Conservation (phyloP, 30 jellyfish, hydroid and myxozoan genomes). For the Hydractinia symbiolongicarpus region DNA sequence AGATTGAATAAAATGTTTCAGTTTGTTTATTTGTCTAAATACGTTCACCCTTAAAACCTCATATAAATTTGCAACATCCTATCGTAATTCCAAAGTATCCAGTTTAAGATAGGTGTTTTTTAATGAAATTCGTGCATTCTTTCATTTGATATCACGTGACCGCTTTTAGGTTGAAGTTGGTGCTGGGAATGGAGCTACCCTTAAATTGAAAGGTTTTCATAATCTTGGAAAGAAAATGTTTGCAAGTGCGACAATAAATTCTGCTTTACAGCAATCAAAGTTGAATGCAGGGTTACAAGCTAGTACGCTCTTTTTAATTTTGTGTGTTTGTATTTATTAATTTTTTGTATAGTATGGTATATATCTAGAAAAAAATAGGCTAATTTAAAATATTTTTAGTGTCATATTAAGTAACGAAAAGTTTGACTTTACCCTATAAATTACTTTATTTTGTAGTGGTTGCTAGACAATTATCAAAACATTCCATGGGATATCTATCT, state of each 20-base stretch:
- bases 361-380: background rate
- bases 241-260: conserved; percentile 64
- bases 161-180: conserved; percentile 60
- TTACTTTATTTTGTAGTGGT: conserved; percentile 44
- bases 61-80: no score
- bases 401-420: no score
- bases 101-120: no score
- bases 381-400: background rate
- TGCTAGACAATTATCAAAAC: conserved; percentile 67
- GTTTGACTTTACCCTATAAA: no score
- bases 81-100: no score
- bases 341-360: background rate
- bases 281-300: conserved; percentile 94
- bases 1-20: no score
- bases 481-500: conserved; percentile 77
- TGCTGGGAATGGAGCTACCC: conserved; percentile 78
- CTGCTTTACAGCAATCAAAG: conserved; percentile 47
- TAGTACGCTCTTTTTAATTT: conserved; percentile 40
- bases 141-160: no score
- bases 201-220: conserved; percentile 70
- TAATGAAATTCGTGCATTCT: no score
- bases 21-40: no score
- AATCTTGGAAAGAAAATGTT: conserved; percentile 72
- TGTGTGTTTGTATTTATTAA: background rate
- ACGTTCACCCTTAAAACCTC: no score